A percentile compares a stretch with the other conserved stretches of the same genome.
phyloP scores from a whole-genome alignment of 2,888 invertebrate genomes.

The Aricia artaxerxes region DNA sequence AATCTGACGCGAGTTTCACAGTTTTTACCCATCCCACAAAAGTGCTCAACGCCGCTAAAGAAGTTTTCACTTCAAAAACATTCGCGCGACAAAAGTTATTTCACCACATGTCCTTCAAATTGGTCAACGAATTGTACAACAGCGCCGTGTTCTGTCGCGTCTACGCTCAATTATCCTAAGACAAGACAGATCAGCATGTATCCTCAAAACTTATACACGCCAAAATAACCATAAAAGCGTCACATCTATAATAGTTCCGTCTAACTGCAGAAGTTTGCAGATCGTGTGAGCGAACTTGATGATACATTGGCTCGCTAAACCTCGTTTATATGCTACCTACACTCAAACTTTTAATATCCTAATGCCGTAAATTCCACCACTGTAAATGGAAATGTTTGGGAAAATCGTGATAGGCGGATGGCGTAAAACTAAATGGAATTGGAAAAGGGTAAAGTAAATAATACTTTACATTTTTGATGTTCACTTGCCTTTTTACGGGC shows the following conservation, averaged over 20 bases:
- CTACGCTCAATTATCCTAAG: no score
- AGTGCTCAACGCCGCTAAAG: no score
- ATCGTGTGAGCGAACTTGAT: slow-evolving; percentile 27
- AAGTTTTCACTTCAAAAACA: no score
- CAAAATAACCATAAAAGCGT: slow-evolving; percentile 6
- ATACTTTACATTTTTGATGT: no score
- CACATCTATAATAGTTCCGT: neutral
- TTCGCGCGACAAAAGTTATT: no score
- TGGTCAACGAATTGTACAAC: no score
- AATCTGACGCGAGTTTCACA: no score
- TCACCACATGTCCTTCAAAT: no score
- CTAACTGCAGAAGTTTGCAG: slow-evolving; percentile 14
- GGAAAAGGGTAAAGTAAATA: no score
- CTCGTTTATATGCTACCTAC: neutral
- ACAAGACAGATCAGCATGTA: neutral
- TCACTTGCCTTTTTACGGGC: no score
- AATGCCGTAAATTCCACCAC: neutral
- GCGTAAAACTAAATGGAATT: neutral
- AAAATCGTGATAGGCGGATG: neutral
- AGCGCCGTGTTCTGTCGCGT: no score
- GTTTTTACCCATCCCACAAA: no score
- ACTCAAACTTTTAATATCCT: slow-evolving; percentile 21
- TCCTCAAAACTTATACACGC: neutral
- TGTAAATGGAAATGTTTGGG: neutral
- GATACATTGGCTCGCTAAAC: slow-evolving; percentile 20